phyloP scores from a whole-genome alignment of 2,797 vertebrate species.

The Nannoperca australis region DNA sequence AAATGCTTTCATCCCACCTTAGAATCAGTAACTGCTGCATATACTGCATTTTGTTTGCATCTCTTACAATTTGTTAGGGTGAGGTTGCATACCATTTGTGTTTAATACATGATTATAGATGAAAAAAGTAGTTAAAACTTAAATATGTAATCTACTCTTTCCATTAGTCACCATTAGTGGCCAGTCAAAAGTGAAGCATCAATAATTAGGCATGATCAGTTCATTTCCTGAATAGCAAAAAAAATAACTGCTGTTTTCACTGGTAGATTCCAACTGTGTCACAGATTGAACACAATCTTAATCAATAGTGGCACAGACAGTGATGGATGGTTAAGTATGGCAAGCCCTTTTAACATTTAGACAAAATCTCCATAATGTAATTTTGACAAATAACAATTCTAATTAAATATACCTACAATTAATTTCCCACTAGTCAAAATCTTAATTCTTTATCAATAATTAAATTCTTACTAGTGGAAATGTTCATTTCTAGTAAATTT shows the following conservation, averaged over 20 bases:
- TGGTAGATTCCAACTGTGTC: background rate
- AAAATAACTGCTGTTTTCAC: background rate
- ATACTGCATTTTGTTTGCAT: background rate
- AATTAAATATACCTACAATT: no score
- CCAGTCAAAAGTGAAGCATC: background rate
- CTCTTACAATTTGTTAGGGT: background rate
- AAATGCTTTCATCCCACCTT: background rate
- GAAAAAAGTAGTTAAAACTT: background rate
- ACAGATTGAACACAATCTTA: background rate
- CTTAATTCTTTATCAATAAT: no score
- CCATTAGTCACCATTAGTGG: background rate
- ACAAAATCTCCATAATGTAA: no score
- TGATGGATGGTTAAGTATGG: background rate
- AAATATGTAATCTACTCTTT: background rate
- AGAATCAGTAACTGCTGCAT: background rate
- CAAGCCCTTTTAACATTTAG: no score
- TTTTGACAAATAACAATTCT: no score
- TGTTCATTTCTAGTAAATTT: no score
- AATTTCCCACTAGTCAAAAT: no score
- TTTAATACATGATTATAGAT: background rate
- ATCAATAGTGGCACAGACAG: conserved; percentile 1
- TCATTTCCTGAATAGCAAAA: background rate
- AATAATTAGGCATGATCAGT: background rate
- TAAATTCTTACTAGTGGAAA: no score
- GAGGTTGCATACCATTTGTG: background rate